Evolutionary conservation across 2,888 invertebrate genomes (phyloP).

Genomic region (Alloplasta piceator): DNA sequence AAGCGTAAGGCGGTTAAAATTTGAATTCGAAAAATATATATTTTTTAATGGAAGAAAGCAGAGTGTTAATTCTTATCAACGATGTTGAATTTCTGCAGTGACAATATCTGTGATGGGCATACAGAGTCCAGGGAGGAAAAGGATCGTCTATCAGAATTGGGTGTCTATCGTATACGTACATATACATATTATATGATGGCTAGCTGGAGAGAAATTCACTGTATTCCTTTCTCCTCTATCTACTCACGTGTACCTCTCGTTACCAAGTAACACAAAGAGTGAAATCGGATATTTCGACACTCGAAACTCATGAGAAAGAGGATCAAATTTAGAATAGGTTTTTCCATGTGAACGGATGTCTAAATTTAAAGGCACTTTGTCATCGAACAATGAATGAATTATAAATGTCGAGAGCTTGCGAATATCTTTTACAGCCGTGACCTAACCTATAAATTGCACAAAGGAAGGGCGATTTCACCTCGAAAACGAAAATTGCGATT

Average conservation of each 20-base stretch:
- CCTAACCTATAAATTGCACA: too few species aligned
- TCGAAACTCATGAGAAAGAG: slow-evolving; percentile 54
- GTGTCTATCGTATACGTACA: slow-evolving; percentile 34
- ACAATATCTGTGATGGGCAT: slow-evolving; percentile 33
- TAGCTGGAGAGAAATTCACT: slow-evolving; percentile 33
- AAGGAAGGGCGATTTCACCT: too few species aligned
- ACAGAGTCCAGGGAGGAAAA: neutral
- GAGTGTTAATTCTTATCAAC: too few species aligned
- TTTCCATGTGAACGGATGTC: neutral
- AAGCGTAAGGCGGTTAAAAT: neutral
- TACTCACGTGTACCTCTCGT: slow-evolving; percentile 19
- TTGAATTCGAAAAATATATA: too few species aligned
- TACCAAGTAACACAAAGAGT: slow-evolving; percentile 39
- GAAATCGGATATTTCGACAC: slow-evolving; percentile 42
- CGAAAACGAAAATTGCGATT: too few species aligned
- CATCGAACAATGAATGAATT: neutral
- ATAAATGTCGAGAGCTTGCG: neutral
- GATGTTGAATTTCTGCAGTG: slow-evolving; percentile 21
- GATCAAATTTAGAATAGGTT: too few species aligned
- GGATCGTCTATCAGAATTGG: slow-evolving; percentile 45
- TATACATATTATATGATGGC: too few species aligned
- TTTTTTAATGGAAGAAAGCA: too few species aligned
- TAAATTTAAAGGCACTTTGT: neutral
- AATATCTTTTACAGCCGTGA: neutral
- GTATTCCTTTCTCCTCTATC: slow-evolving; percentile 28